Evolutionary conservation across 2,113 vertebrate genomes (phyloP).

Genomic region (Ciconia stormi): DNA sequence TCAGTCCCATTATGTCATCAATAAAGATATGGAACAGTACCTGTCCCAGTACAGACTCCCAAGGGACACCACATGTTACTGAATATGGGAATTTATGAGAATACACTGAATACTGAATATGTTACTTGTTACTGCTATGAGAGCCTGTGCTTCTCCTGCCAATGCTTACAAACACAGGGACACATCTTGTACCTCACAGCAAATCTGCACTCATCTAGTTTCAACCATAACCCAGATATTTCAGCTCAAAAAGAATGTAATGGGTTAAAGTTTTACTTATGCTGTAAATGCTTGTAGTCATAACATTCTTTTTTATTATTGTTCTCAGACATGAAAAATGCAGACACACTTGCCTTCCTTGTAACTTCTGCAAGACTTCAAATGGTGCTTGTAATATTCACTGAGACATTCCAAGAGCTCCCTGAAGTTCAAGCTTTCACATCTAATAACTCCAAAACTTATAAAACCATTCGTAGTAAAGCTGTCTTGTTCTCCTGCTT

Average conservation of each 20-base stretch:
- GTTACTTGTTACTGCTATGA: neutral
- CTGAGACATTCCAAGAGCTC: conserved; percentile 22
- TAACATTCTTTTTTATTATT: neutral
- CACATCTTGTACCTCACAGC: neutral
- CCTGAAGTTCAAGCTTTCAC: conserved; percentile 56
- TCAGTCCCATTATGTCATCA: neutral
- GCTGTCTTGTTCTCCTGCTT: neutral
- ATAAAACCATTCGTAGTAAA: neutral
- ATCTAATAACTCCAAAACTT: conserved; percentile 44
- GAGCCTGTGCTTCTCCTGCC: neutral
- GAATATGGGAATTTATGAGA: neutral
- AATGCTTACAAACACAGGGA: neutral
- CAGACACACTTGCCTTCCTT: neutral
- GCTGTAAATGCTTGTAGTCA: neutral
- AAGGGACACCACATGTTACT: neutral
- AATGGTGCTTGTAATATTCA: conserved; percentile 29
- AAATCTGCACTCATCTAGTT: neutral
- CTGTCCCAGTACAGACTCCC: neutral
- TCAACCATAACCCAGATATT: neutral
- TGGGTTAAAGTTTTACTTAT: neutral
- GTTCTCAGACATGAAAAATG: neutral
- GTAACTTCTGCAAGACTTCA: conserved; percentile 34
- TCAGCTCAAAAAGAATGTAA: neutral
- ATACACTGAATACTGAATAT: neutral
- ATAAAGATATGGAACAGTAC: neutral